phyloP scores from a whole-genome alignment of 2,113 vertebrate genomes.

The Ceyx cyanopectus region DNA sequence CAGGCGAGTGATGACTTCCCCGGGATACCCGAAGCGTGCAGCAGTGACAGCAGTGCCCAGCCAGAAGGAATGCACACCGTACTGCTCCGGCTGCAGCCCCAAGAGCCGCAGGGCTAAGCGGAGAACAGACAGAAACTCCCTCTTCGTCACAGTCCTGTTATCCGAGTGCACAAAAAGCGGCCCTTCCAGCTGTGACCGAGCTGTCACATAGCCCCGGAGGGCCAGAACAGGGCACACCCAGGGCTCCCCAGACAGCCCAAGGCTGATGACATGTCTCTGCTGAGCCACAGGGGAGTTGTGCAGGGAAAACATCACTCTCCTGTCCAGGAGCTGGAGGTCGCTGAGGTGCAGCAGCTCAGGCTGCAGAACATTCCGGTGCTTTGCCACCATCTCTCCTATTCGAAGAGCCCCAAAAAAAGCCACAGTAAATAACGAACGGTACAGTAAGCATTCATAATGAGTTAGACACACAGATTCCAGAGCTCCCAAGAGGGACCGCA shows the following conservation, averaged over 20 bases:
- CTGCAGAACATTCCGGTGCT: not conserved
- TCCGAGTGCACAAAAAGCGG: not conserved
- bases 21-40: rapidly evolving
- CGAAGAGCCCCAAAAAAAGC: slow-evolving; percentile 53
- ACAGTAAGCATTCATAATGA: slow-evolving; percentile 38
- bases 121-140: not conserved
- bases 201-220: not conserved
- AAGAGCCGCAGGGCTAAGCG: not conserved
- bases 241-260: not conserved
- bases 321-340: not conserved
- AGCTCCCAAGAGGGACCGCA: slow-evolving; percentile 32
- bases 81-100: not conserved
- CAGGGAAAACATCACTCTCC: not conserved
- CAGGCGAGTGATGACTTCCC: not conserved
- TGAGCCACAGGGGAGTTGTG: rapidly evolving
- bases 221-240: slow-evolving; percentile 53
- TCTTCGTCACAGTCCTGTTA: not conserved
- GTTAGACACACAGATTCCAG: not conserved
- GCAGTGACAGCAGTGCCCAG: not conserved
- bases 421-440: slow-evolving; percentile 21
- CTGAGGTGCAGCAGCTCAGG: slow-evolving; percentile 29
- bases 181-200: not conserved
- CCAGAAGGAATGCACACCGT: slow-evolving; percentile 42
- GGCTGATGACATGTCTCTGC: not conserved
- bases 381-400: slow-evolving; percentile 34